A percentile compares a stretch with the other conserved stretches of the same genome.
phyloP scores from a whole-genome alignment of 2,888 invertebrate species.

The Tenthredo livida region DNA sequence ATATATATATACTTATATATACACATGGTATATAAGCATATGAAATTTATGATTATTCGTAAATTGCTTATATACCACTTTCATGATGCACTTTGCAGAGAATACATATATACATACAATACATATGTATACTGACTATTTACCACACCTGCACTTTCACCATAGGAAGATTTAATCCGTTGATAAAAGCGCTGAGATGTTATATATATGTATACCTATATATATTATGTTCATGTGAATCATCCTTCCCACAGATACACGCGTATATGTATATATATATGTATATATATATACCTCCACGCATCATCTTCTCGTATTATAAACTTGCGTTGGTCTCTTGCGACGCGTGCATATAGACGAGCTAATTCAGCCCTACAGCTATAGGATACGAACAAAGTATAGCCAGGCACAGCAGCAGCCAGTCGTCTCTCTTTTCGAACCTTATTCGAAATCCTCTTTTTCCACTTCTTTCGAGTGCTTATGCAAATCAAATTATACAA shows the following conservation, averaged over 20 bases:
- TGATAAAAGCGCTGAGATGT: not conserved
- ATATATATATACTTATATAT: too few relatives aligned
- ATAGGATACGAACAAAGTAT: not conserved
- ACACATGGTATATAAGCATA: too few relatives aligned
- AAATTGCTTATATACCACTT: not conserved
- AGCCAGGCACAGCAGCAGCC: not conserved
- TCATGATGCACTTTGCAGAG: not conserved
- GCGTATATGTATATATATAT: too few relatives aligned
- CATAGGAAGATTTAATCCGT: not conserved
- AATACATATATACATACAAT: not conserved
- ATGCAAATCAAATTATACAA: slow-evolving; percentile 8
- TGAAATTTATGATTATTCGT: too few relatives aligned
- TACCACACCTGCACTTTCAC: not conserved
- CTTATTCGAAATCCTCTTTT: not conserved
- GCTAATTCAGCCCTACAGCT: slow-evolving; percentile 2
- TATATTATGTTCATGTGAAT: not conserved
- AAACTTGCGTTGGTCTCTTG: not conserved
- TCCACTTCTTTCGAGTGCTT: not conserved
- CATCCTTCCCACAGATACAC: not conserved
- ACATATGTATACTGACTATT: not conserved
- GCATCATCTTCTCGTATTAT: not conserved
- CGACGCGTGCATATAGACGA: slow-evolving; percentile 22
- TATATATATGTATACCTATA: not conserved
- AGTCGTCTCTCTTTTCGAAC: not conserved
- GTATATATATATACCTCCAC: not conserved